These are phyloP conservation scores for Phocoena sinus DNA, from an alignment of 2,113 vertebrate species.

Conservation along the genomic window DNA sequence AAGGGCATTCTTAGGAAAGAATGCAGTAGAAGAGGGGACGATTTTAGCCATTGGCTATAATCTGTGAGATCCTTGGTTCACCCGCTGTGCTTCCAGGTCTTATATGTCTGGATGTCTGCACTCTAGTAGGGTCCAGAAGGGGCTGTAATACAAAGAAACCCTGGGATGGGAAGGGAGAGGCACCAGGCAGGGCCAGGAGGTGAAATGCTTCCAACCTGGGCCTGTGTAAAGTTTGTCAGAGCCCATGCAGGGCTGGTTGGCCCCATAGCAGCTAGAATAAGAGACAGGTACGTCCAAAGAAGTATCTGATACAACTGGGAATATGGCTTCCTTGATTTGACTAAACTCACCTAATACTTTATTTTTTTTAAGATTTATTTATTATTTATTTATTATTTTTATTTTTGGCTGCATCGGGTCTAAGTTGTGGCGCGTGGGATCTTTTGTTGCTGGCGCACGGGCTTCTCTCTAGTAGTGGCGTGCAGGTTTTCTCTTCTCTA, in stretches of 20 bases:
- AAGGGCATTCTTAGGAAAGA: neutral
- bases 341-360: neutral
- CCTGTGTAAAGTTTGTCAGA: neutral
- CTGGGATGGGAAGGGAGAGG: neutral
- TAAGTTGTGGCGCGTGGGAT: too few species aligned
- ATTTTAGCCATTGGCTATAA: neutral
- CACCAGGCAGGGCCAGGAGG: neutral
- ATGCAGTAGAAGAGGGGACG: neutral
- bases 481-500: too few species aligned
- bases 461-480: too few species aligned
- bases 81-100: neutral
- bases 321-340: neutral
- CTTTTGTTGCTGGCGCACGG: accelerated
- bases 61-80: neutral
- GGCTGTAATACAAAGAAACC: neutral
- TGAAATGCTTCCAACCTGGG: neutral
- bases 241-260: neutral
- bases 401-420: too few species aligned
- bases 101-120: neutral
- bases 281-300: neutral
- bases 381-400: too few species aligned
- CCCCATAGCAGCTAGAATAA: neutral
- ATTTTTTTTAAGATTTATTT: neutral
- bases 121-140: neutral
- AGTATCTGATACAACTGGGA: neutral